These are phyloP conservation scores for Idaea straminata DNA, from an alignment of 2,888 invertebrate genomes.

Conservation along the genomic window DNA sequence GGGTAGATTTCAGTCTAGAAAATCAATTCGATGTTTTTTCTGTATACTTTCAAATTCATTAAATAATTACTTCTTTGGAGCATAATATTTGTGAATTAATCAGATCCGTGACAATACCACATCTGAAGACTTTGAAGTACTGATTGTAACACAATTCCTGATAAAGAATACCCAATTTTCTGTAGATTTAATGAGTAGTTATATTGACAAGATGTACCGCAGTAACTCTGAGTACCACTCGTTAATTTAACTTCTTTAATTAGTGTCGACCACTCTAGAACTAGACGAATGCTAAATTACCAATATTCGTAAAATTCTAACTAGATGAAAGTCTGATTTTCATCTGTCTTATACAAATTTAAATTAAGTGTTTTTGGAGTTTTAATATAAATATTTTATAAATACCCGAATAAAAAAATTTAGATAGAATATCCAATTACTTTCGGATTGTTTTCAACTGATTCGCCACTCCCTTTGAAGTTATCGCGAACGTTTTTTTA, in stretches of 20 bases:
- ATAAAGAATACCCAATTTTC: conserved; percentile 50
- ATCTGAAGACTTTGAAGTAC: conserved; percentile 49
- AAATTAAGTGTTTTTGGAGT: conserved; percentile 34
- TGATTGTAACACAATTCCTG: conserved; percentile 47
- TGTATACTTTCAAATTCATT: no score
- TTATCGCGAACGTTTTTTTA: conserved; percentile 8
- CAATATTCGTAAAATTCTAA: conserved; percentile 23
- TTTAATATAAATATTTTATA: conserved; percentile 33
- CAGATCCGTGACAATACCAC: conserved; percentile 53
- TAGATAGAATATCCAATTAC: conserved; percentile 29
- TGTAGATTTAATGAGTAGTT: conserved; percentile 35
- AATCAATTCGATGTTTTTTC: no score
- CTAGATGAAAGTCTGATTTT: conserved; percentile 47
- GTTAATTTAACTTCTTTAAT: conserved; percentile 28
- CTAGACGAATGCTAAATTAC: conserved; percentile 27
- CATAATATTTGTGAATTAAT: conserved; percentile 13
- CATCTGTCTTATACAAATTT: conserved; percentile 39
- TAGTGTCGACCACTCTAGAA: conserved; percentile 42
- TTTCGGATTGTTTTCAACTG: conserved; percentile 34
- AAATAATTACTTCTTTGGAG: no score
- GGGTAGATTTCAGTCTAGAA: no score
- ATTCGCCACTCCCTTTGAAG: conserved; percentile 8
- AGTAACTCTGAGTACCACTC: conserved; percentile 7
- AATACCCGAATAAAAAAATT: conserved; percentile 29
- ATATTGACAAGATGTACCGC: conserved; percentile 26